A percentile compares a stretch with the other conserved stretches of the same genome.
phyloP scores from a whole-genome alignment of 2,113 vertebrate genomes.

The Semicossyphus pulcher region DNA sequence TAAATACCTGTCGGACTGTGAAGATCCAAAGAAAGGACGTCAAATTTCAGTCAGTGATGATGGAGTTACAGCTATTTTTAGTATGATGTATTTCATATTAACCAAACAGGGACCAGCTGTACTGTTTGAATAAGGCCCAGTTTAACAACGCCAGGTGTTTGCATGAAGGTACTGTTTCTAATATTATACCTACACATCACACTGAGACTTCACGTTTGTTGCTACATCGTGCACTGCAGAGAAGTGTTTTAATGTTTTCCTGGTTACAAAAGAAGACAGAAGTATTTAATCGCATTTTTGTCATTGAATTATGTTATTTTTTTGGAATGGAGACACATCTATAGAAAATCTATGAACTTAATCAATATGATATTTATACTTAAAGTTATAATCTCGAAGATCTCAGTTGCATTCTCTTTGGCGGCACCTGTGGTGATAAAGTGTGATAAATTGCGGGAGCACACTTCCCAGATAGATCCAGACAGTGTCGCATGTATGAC shows the following conservation, averaged over 20 bases:
- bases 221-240: slow-evolving; percentile 31
- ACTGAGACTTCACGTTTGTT: slow-evolving; percentile 29
- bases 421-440: too few species aligned
- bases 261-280: not conserved
- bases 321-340: not conserved
- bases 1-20: not conserved
- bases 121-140: slow-evolving; percentile 15
- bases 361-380: too few species aligned
- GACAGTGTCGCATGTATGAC: too few species aligned
- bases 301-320: not conserved
- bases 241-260: slow-evolving; percentile 18
- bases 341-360: too few species aligned
- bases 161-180: slow-evolving; percentile 28
- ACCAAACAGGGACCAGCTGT: slow-evolving; percentile 50
- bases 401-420: too few species aligned
- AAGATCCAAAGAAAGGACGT: slow-evolving; percentile 37
- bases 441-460: too few species aligned
- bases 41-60: slow-evolving; percentile 6
- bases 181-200: slow-evolving; percentile 28
- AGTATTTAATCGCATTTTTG: not conserved
- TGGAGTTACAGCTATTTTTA: slow-evolving; percentile 16
- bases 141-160: slow-evolving; percentile 21
- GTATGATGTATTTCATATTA: slow-evolving; percentile 18
- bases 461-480: too few species aligned
- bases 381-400: too few species aligned